A percentile compares a stretch with the other conserved stretches of the same genome.
Evolutionary conservation across 2,888 invertebrate genomes (phyloP).

Genomic region (Alentia gelatinosa): DNA sequence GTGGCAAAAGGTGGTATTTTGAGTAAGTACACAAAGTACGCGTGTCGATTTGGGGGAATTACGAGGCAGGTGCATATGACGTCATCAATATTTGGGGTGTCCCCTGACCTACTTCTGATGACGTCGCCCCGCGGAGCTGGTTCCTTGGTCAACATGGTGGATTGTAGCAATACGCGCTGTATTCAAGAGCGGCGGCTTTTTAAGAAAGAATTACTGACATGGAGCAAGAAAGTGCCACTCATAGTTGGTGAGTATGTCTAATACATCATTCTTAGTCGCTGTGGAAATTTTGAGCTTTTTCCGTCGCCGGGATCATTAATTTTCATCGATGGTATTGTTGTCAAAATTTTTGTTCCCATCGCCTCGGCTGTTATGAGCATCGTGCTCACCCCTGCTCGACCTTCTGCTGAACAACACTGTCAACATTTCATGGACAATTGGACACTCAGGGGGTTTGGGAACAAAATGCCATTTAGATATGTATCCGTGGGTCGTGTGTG

Average conservation of each 20-base stretch:
- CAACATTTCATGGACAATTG: constrained; percentile 50
- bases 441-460: not conserved
- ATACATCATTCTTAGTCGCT: constrained; percentile 28
- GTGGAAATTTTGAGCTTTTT: constrained; percentile 39
- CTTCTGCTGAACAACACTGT: constrained; percentile 33
- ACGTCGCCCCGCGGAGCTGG: constrained; percentile 50
- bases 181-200: constrained; percentile 78
- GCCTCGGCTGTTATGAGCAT: constrained; percentile 54
- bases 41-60: not conserved
- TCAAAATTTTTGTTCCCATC: constrained; percentile 69
- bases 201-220: constrained; percentile 80
- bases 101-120: constrained; percentile 58
- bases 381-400: constrained; percentile 55
- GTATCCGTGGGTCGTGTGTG: not conserved
- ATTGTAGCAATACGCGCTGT: constrained; percentile 78
- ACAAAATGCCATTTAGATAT: not conserved
- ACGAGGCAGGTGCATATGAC: constrained; percentile 67
- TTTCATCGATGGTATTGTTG: constrained; percentile 67
- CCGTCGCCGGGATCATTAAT: constrained; percentile 36
- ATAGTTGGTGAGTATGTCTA: constrained; percentile 74
- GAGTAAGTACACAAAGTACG: not conserved
- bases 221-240: constrained; percentile 80
- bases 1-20: too few relatives aligned
- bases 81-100: constrained; percentile 69
- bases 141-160: constrained; percentile 77